Conservation (phyloP, 2,113 vertebrate species). For the Pterocles gutturalis region DNA sequence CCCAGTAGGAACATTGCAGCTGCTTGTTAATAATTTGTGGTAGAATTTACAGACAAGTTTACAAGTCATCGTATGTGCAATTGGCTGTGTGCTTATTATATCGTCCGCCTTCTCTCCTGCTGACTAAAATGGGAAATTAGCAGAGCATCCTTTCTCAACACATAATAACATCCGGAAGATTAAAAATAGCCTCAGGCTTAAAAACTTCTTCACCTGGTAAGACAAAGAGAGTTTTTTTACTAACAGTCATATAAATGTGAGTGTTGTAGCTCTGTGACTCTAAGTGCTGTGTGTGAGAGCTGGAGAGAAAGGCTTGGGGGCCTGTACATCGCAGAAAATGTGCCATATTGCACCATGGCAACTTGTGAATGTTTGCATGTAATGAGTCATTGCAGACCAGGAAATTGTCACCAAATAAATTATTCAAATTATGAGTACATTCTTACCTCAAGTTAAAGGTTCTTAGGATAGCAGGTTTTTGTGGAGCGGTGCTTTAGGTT, state of each 20-base stretch:
- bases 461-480: neutral
- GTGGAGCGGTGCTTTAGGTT: neutral
- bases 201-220: slow-evolving; percentile 11
- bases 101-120: neutral
- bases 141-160: neutral
- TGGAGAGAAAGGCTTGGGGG: neutral
- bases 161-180: slow-evolving; percentile 20
- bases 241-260: neutral
- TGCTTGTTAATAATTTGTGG: slow-evolving; percentile 42
- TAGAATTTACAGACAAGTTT: slow-evolving; percentile 24
- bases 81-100: neutral
- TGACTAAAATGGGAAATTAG: slow-evolving; percentile 31
- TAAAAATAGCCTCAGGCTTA: slow-evolving; percentile 14
- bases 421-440: neutral
- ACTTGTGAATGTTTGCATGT: neutral
- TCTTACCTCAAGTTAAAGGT: neutral
- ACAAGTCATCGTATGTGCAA: neutral
- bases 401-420: neutral
- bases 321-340: neutral
- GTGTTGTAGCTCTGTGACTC: neutral
- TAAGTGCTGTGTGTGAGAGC: neutral
- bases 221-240: neutral
- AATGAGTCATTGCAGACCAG: neutral
- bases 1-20: neutral
- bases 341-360: neutral